Conservation (phyloP, 2,888 invertebrate genomes). For the Drosophila diplacantha region DNA sequence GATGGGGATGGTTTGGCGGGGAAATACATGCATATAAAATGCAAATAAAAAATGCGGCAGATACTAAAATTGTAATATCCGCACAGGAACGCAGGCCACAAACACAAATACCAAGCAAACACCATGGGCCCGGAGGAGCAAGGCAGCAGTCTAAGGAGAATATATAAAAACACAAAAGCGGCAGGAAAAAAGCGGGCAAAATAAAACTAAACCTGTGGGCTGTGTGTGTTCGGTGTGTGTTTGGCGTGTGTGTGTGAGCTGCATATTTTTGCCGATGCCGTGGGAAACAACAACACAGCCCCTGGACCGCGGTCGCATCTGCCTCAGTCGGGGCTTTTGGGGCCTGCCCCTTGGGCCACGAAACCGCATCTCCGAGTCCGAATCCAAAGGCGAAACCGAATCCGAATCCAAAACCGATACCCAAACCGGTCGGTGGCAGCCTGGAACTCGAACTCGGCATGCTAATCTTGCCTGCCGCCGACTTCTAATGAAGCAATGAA, state of each 20-base stretch:
- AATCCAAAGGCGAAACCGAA: constrained; percentile 5
- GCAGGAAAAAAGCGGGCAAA: constrained; percentile 33
- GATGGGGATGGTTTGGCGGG: constrained; percentile 23
- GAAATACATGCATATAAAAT: constrained; percentile 67
- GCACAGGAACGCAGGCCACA: constrained; percentile 56
- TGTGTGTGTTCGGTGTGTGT: constrained; percentile 31
- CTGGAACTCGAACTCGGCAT: constrained; percentile 30
- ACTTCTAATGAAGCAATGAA: constrained; percentile 63
- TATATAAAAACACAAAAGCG: constrained; percentile 19
- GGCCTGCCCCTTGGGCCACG: constrained; percentile 47
- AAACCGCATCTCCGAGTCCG: background rate
- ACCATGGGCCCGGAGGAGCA: constrained; percentile 21
- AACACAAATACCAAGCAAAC: constrained; percentile 19
- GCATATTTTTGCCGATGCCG: constrained; percentile 60
- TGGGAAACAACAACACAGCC: constrained; percentile 59
- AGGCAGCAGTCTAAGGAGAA: constrained; percentile 4
- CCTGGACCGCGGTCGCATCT: constrained; percentile 41
- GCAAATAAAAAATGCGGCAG: constrained; percentile 66
- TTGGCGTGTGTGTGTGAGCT: constrained; percentile 24
- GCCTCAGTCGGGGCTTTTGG: constrained; percentile 43
- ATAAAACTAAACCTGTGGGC: constrained; percentile 64
- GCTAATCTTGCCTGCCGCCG: constrained; percentile 46
- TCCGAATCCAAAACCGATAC: constrained; percentile 4
- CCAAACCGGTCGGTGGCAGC: constrained; percentile 52
- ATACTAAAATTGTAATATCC: constrained; percentile 72